Evolutionary conservation across 1,140 invertebrate species (phyloP).

Genomic region (Drosophila varians): DNA sequence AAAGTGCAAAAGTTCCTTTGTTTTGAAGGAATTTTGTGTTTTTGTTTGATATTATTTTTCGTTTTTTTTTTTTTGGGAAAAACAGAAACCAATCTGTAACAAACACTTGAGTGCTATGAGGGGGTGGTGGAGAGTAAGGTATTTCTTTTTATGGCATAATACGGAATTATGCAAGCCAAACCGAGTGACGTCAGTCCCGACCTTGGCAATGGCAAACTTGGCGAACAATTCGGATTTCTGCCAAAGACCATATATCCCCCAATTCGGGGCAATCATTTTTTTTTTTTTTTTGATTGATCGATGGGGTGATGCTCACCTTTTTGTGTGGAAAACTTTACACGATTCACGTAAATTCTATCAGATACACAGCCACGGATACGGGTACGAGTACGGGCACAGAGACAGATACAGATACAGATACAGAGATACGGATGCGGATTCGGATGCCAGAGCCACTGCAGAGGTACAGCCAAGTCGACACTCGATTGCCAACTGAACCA

Average conservation of each 20-base stretch:
- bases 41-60: constrained; percentile 18
- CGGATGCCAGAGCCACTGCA: constrained; percentile 22
- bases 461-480: constrained; percentile 81
- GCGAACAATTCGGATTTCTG: constrained; percentile 16
- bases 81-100: constrained; percentile 23
- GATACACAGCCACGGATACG: constrained; percentile 5
- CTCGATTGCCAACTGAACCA: constrained; percentile 77
- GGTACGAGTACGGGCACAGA: not conserved
- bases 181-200: constrained; percentile 55
- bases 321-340: constrained; percentile 8
- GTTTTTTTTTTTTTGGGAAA: constrained; percentile 10
- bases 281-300: not conserved
- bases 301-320: constrained; percentile 21
- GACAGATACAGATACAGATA: constrained; percentile 12
- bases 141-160: constrained; percentile 38
- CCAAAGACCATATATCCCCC: constrained; percentile 3
- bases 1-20: constrained; percentile 59
- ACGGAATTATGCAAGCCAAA: constrained; percentile 58
- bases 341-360: constrained; percentile 11
- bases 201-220: constrained; percentile 38
- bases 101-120: constrained; percentile 18
- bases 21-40: constrained; percentile 39
- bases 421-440: constrained; percentile 25
- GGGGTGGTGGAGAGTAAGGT: not conserved
- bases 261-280: constrained; percentile 15